A percentile compares a stretch with the other conserved stretches of the same genome.
Conservation (phyloP, 1,140 invertebrate species). For the Meloidogyne hapla region DNA sequence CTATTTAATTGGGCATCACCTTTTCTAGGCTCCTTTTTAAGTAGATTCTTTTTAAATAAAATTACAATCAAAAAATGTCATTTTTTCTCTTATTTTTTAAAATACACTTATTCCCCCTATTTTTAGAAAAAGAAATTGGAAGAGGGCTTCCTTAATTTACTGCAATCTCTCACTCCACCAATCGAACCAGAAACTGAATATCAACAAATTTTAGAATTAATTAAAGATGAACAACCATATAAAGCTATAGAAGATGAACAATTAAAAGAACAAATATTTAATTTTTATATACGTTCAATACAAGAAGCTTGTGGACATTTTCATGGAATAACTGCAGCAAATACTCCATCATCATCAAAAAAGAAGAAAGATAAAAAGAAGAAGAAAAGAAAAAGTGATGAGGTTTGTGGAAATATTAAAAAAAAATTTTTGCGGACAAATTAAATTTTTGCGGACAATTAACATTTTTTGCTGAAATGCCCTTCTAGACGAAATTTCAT, state of each 20-base stretch:
- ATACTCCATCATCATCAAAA: constrained; percentile 37
- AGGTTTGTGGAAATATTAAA: background rate
- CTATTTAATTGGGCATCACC: no score
- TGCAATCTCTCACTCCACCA: constrained; percentile 36
- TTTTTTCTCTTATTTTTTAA: no score
- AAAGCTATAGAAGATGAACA: constrained; percentile 36
- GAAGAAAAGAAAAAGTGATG: constrained; percentile 1
- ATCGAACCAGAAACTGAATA: constrained; percentile 47
- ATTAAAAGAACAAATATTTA: constrained; percentile 27
- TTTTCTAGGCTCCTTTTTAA: no score
- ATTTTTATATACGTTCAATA: constrained; percentile 35
- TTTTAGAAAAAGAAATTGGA: constrained; percentile 30
- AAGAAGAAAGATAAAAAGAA: constrained; percentile 34
- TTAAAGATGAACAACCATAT: constrained; percentile 43
- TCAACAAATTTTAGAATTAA: constrained; percentile 27
- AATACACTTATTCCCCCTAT: no score
- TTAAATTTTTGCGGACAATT: no score
- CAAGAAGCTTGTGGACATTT: constrained; percentile 24
- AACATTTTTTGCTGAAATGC: no score
- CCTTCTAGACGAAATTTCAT: no score
- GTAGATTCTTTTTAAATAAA: no score
- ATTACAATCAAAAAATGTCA: no score
- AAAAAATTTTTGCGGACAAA: background rate
- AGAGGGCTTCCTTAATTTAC: constrained; percentile 22
- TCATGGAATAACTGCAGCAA: constrained; percentile 29